Evolutionary conservation across 2,797 vertebrate genomes (phyloP).

Genomic region (Intellagama lesueurii): DNA sequence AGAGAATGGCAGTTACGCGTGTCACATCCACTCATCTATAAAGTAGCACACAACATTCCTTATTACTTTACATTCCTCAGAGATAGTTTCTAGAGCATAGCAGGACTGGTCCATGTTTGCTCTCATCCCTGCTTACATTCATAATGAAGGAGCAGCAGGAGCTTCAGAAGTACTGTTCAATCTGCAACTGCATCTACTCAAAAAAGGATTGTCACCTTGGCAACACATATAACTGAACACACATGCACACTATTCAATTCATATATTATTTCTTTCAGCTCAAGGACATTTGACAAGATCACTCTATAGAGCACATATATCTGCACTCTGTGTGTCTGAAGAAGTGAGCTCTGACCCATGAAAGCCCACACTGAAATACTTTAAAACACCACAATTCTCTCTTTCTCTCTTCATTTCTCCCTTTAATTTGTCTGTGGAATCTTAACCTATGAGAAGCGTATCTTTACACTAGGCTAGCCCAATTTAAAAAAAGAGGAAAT

Average conservation of each 20-base stretch:
- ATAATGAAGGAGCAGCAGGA: not conserved
- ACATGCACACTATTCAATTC: not conserved
- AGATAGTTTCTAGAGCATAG: not conserved
- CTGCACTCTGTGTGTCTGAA: no score
- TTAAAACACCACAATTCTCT: not conserved
- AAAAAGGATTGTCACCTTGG: not conserved
- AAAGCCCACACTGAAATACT: no score
- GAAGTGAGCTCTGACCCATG: no score
- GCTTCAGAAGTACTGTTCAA: not conserved
- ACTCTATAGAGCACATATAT: no score
- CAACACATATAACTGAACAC: not conserved
- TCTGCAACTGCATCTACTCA: not conserved
- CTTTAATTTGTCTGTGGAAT: no score
- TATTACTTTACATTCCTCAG: not conserved
- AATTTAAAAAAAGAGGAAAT: not conserved
- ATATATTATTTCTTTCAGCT: not conserved
- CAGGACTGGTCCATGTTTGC: not conserved
- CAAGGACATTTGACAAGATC: not conserved
- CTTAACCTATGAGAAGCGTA: not conserved
- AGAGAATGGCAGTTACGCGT: not conserved
- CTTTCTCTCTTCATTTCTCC: no score
- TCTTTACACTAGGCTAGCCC: not conserved
- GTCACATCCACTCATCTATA: not conserved
- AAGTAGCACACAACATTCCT: not conserved
- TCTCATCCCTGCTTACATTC: not conserved